A percentile compares a stretch with the other conserved stretches of the same genome.
phyloP scores from a whole-genome alignment of 2,888 invertebrate genomes.

The Tachina grossa region DNA sequence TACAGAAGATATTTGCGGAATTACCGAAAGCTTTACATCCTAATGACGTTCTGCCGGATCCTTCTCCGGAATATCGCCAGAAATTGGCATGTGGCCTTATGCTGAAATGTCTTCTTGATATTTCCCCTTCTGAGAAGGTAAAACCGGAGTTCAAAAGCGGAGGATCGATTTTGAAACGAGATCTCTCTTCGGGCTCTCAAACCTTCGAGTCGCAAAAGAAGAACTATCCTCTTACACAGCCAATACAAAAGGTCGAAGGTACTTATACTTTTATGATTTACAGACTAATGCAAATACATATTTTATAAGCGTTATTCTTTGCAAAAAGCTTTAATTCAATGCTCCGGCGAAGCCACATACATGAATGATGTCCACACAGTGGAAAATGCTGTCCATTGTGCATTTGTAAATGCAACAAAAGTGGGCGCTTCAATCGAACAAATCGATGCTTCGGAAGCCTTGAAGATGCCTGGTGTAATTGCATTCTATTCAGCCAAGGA shows the following conservation, averaged over 20 bases:
- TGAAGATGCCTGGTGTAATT: conserved; percentile 86
- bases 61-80: conserved; percentile 87
- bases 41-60: conserved; percentile 86
- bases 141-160: conserved; percentile 85
- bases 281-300: background rate
- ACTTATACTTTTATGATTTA: background rate
- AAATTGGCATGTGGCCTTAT: conserved; percentile 88
- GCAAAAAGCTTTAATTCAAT: conserved; percentile 84
- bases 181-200: conserved; percentile 87
- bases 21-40: conserved; percentile 86
- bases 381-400: conserved; percentile 85
- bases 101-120: conserved; percentile 87
- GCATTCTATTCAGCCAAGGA: conserved; percentile 86
- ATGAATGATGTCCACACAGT: conserved; percentile 87
- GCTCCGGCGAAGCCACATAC: conserved; percentile 89
- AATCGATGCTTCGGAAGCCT: conserved; percentile 85
- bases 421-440: conserved; percentile 84
- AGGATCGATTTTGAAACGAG: conserved; percentile 85
- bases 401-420: conserved; percentile 86
- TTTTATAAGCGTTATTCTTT: background rate
- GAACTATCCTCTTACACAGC: conserved; percentile 90
- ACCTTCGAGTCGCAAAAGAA: conserved; percentile 87
- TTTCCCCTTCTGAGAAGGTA: conserved; percentile 84
- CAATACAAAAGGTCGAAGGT: conserved; percentile 88
- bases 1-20: conserved; percentile 83